phyloP scores from a whole-genome alignment of 2,888 invertebrate genomes.

The Polydrusus pterygomalis region DNA sequence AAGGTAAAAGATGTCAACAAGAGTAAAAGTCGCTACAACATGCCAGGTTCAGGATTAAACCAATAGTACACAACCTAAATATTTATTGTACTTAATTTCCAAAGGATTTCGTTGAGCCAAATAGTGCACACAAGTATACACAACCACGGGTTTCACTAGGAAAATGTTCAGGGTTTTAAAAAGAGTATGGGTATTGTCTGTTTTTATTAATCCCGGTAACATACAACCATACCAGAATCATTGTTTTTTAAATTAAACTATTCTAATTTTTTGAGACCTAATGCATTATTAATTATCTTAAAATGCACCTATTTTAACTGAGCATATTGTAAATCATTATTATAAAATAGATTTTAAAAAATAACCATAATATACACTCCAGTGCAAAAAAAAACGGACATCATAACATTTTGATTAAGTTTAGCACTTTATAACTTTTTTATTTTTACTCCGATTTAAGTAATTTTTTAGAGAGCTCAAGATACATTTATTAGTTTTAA shows the following conservation, averaged over 20 bases:
- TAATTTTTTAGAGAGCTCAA: too few species aligned
- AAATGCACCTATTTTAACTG: neutral
- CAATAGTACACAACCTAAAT: slow-evolving; percentile 55
- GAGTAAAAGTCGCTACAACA: slow-evolving; percentile 35
- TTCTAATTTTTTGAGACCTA: neutral
- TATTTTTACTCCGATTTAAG: too few species aligned
- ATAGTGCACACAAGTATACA: slow-evolving; percentile 60
- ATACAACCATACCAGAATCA: neutral
- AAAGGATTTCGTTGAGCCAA: slow-evolving; percentile 59
- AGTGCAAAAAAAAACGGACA: too few species aligned
- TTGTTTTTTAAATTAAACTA: neutral
- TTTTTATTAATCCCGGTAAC: neutral
- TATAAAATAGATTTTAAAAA: too few species aligned
- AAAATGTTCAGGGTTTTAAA: neutral
- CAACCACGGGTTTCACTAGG: slow-evolving; percentile 55
- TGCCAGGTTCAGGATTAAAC: slow-evolving; percentile 33
- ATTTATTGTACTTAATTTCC: slow-evolving; percentile 58
- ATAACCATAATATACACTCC: too few species aligned
- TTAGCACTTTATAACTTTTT: too few species aligned
- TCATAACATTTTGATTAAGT: too few species aligned
- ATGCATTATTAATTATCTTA: neutral
- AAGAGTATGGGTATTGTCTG: neutral
- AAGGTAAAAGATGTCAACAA: slow-evolving; percentile 39
- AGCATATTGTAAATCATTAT: too few species aligned
- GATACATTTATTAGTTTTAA: too few species aligned